Conservation (phyloP, 2,797 vertebrate genomes). For the Poeciliopsis paucimaculata region DNA sequence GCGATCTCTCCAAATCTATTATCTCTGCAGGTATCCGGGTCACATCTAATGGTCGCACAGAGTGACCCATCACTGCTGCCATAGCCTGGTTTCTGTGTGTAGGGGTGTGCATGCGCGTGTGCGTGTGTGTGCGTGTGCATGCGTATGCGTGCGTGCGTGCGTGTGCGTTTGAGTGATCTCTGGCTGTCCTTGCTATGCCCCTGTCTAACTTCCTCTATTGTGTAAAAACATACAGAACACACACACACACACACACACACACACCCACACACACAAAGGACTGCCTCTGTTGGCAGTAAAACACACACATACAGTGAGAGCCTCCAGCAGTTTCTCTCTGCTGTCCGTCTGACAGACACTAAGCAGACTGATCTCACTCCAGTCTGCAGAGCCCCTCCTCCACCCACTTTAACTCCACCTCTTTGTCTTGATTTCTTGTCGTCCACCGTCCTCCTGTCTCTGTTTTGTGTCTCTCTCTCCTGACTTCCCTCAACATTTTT, state of each 20-base stretch:
- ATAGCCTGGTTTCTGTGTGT: slow-evolving; percentile 14
- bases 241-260: slow-evolving; percentile 56
- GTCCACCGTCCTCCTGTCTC: slow-evolving; percentile 9
- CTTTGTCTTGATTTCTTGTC: slow-evolving; percentile 13
- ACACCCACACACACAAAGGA: neutral
- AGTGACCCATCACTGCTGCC: slow-evolving; percentile 54
- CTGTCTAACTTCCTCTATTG: slow-evolving; percentile 33
- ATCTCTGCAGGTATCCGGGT: slow-evolving; percentile 68
- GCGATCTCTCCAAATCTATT: slow-evolving; percentile 67
- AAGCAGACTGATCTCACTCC: slow-evolving; percentile 68
- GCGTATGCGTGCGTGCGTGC: slow-evolving; percentile 13
- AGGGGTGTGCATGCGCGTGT: slow-evolving; percentile 9
- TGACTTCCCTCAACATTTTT: slow-evolving; percentile 3
- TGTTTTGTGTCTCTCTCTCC: slow-evolving; percentile 12
- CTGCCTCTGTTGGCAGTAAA: neutral
- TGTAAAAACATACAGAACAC: slow-evolving; percentile 51
- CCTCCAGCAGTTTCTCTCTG: slow-evolving; percentile 71
- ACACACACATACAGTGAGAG: slow-evolving; percentile 35
- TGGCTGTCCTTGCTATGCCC: slow-evolving; percentile 60
- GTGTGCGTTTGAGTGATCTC: slow-evolving; percentile 55
- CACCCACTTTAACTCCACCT: slow-evolving; percentile 1
- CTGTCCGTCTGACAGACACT: slow-evolving; percentile 71
- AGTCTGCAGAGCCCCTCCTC: slow-evolving; percentile 48
- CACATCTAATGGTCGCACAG: slow-evolving; percentile 52
- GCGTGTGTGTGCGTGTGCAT: slow-evolving; percentile 41